Evolutionary conservation across 2,113 vertebrate genomes (phyloP).

Genomic region (Chlamydotis undulata): DNA sequence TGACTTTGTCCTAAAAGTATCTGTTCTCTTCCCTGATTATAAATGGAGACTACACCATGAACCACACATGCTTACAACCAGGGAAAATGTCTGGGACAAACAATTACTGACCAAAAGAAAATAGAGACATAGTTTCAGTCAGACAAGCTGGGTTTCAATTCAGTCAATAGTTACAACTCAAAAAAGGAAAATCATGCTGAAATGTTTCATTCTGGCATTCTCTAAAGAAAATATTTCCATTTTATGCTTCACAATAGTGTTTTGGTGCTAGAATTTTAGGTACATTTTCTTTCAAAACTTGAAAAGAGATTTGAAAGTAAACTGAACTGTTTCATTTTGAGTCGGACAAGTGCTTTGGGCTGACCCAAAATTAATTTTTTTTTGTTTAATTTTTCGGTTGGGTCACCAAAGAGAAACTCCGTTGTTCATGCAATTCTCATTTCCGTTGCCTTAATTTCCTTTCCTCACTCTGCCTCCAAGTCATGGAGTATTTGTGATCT

Average conservation of each 20-base stretch:
- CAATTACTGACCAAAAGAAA: background rate
- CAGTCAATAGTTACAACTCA: background rate
- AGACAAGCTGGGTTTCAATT: background rate
- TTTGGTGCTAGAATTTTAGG: background rate
- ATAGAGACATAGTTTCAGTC: background rate
- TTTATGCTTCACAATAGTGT: background rate
- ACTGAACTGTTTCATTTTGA: slow-evolving; percentile 30
- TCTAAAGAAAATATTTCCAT: background rate
- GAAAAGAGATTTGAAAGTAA: background rate
- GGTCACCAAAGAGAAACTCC: background rate
- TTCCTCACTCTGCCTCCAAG: background rate
- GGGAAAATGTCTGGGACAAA: background rate
- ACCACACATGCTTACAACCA: background rate
- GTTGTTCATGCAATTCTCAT: background rate
- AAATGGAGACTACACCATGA: background rate
- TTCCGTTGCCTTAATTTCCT: slow-evolving; percentile 1
- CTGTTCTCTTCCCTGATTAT: background rate
- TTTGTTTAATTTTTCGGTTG: background rate
- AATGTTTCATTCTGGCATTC: background rate
- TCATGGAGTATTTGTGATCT: background rate
- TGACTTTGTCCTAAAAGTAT: background rate
- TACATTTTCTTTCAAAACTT: background rate
- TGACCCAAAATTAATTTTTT: background rate
- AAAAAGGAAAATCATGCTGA: background rate
- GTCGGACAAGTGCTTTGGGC: background rate